A percentile compares a stretch with the other conserved stretches of the same genome.
Conservation (phyloP, 2,113 vertebrate genomes). For the Tursiops truncatus region DNA sequence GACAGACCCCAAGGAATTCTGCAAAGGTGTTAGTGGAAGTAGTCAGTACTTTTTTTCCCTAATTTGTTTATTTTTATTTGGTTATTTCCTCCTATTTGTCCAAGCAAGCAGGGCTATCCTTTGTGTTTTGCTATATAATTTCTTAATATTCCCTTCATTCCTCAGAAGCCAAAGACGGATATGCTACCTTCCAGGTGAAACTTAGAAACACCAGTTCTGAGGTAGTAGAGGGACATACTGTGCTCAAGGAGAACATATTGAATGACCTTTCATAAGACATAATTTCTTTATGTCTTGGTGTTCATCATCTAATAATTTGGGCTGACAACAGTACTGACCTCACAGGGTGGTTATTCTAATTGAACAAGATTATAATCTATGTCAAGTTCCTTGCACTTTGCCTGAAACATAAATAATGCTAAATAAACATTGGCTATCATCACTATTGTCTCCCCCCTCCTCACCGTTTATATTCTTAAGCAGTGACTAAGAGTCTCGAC, state of each 20-base stretch:
- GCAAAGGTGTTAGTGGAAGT: background rate
- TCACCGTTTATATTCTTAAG: background rate
- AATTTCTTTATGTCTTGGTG: background rate
- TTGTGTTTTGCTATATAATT: background rate
- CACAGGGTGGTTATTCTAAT: background rate
- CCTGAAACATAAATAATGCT: background rate
- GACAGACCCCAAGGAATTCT: background rate
- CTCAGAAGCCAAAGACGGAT: background rate
- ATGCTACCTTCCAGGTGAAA: background rate
- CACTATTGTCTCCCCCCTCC: background rate
- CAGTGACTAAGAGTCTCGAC: background rate
- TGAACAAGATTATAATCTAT: background rate
- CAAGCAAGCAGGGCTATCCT: background rate
- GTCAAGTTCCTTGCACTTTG: background rate
- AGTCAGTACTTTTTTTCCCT: background rate
- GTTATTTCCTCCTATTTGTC: background rate
- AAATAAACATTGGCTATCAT: background rate
- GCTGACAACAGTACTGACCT: background rate
- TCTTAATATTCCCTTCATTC: background rate
- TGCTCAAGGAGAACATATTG: background rate
- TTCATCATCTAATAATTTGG: background rate
- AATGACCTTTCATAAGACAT: background rate
- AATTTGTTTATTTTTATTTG: background rate
- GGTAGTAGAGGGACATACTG: fast-evolving
- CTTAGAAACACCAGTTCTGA: background rate